Conservation (phyloP, 2,113 vertebrate genomes). For the Orthonyx spaldingii region DNA sequence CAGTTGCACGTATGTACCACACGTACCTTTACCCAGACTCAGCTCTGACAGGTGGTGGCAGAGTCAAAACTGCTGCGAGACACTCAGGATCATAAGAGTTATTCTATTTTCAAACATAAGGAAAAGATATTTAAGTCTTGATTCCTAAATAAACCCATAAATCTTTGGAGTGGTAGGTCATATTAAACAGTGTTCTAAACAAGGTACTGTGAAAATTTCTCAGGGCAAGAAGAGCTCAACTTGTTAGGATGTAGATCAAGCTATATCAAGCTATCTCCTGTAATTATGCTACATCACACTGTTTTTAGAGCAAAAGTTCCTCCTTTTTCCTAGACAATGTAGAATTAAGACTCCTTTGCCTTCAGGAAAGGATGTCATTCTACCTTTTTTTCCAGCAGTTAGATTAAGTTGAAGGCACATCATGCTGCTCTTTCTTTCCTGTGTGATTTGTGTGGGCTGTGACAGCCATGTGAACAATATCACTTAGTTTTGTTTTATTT, state of each 20-base stretch:
- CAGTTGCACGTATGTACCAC: fast-evolving
- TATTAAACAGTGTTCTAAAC: background rate
- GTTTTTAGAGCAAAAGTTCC: background rate
- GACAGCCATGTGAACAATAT: background rate
- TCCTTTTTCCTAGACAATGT: background rate
- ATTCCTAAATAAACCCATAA: background rate
- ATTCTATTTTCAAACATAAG: background rate
- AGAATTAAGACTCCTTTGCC: background rate
- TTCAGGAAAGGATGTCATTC: background rate
- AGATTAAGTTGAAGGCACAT: background rate
- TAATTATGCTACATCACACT: background rate
- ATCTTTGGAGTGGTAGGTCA: background rate
- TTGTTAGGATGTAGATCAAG: background rate
- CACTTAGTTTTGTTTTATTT: background rate
- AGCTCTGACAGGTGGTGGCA: background rate
- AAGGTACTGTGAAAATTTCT: background rate
- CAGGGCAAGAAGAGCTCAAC: background rate
- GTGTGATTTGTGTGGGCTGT: background rate
- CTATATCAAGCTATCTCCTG: no score
- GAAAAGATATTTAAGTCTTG: background rate
- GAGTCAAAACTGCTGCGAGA: background rate
- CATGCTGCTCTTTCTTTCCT: background rate
- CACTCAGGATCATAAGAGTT: background rate
- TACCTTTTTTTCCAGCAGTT: background rate
- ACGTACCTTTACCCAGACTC: background rate